Base-by-base conservation (phyloP, 2,797 vertebrate genomes). In the Molossus alvarezi region DNA sequence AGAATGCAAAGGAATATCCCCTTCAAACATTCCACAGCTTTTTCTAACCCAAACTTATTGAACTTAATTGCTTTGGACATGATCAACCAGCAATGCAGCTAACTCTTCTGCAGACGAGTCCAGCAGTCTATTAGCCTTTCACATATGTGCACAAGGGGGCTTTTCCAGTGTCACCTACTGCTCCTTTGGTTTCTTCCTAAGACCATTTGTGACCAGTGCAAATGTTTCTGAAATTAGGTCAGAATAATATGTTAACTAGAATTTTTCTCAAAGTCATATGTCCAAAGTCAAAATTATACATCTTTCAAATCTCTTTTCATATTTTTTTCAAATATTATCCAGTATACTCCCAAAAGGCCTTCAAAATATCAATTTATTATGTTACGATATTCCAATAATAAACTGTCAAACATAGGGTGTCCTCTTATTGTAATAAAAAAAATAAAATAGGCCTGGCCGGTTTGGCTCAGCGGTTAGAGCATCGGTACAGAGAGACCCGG, bases 281-380 rank as follows among this genome's bases (percentile, higher is more conserved):
- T 45, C 23, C 27, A 83, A 58, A 48, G 27, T 62, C 27, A 90
- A 91, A 57, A 82, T 5, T 72, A 55, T n/a, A 21, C 0, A 18
- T 53, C 60, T 82, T 33, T 65, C 6, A 80, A 79, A 82, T 86
- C 84, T 23, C 33, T 4, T 48, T 75, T 2, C 1, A 65, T 33
- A 87, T 55, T 45, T 29, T 53, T 69, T 53, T 73, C 21, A 90
- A 95, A 83, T 21, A 64, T 77, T 53, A 9, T 69, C 23, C 37
- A 60, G 5, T 29, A 58, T 48, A 60, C 4, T 94, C 27, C 71
- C 25, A 92, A 90, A 62, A 0, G 21, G 80, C 71, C n/a, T 87
- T n/a, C 41, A 80, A 90, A 90, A 41, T 9, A 90, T 55, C 21
- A 87, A 75, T 71, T 71, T 76, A 69, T 11, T 84, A 72, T 96